Conservation (phyloP, 2,113 vertebrate species). For the Pluvialis apricaria region DNA sequence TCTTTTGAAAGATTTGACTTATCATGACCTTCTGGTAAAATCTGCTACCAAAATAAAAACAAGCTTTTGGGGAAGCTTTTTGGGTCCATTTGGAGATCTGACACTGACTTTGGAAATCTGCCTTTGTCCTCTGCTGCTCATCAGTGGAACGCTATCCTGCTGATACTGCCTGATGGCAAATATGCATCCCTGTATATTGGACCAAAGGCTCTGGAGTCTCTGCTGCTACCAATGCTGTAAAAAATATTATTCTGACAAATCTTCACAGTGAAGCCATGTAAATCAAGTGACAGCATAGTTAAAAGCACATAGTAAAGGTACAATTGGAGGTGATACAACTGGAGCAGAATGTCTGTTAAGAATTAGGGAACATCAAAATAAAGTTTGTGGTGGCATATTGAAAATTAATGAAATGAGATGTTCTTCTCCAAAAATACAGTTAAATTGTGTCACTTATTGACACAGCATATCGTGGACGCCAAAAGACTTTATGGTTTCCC, state of each 20-base stretch:
- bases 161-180: background rate
- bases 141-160: background rate
- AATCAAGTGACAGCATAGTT: background rate
- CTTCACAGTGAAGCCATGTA: background rate
- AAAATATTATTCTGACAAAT: background rate
- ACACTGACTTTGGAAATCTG: background rate
- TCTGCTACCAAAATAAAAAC: background rate
- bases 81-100: background rate
- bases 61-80: background rate
- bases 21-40: background rate
- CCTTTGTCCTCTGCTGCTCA: background rate
- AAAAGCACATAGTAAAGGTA: background rate
- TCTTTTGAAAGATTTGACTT: background rate
- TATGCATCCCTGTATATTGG: background rate
- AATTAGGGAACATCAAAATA: background rate
- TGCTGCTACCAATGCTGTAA: background rate
- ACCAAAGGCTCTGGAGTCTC: background rate
- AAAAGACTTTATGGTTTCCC: background rate
- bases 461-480: background rate
- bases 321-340: background rate
- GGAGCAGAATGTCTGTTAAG: background rate
- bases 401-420: background rate
- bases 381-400: background rate
- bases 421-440: background rate
- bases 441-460: background rate